Conservation (phyloP, 1,140 invertebrate genomes). For the Drosophila hydei region DNA sequence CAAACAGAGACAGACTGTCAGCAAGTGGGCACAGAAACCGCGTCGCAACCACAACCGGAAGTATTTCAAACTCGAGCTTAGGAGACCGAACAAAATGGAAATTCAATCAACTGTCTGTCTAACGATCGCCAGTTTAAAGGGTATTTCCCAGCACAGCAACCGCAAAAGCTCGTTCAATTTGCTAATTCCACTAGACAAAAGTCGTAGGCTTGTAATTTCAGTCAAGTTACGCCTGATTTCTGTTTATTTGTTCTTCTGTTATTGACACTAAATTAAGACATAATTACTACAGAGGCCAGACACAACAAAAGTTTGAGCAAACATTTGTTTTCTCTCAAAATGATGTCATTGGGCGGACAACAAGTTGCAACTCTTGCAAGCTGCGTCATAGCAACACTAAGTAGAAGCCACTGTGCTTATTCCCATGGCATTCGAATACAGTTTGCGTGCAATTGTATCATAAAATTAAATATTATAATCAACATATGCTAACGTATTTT, state of each 20-base stretch:
- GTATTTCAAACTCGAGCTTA: constrained; percentile 9
- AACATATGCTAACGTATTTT: not conserved
- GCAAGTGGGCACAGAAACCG: constrained; percentile 17
- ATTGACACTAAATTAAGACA: constrained; percentile 16
- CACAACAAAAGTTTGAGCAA: constrained; percentile 3
- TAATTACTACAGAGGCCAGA: constrained; percentile 8
- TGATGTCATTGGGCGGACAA: constrained; percentile 25
- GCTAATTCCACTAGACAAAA: constrained; percentile 35
- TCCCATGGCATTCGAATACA: not conserved
- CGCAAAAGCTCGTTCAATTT: constrained; percentile 15
- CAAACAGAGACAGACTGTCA: constrained; percentile 6
- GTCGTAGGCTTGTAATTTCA: constrained; percentile 19
- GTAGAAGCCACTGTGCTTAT: not conserved
- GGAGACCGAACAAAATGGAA: not conserved
- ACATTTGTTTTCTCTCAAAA: constrained; percentile 7
- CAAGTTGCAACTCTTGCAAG: not conserved
- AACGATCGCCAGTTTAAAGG: not conserved
- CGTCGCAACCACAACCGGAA: constrained; percentile 33
- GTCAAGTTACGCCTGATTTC: constrained; percentile 23
- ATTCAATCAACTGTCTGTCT: constrained; percentile 14
- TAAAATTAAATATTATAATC: not conserved
- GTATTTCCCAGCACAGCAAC: constrained; percentile 5
- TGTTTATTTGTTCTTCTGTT: constrained; percentile 8
- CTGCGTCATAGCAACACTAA: not conserved
- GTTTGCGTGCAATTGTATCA: constrained; percentile 11